Conservation (phyloP, 2,888 invertebrate genomes). For the Timema podura region DNA sequence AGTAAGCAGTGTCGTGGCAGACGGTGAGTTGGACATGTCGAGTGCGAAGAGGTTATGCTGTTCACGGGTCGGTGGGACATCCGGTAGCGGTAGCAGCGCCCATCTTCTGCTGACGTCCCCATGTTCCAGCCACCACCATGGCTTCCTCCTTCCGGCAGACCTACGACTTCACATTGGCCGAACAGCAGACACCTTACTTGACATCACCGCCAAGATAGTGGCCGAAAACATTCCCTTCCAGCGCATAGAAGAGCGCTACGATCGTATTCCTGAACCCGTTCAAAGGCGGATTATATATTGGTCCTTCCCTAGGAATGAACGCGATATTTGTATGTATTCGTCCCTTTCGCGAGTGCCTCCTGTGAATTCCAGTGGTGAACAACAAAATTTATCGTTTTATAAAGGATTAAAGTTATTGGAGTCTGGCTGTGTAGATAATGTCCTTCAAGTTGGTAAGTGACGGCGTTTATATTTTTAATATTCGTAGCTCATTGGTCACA, state of each 20-base stretch:
- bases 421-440: constrained; percentile 76
- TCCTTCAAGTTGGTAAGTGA: constrained; percentile 83
- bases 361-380: constrained; percentile 55
- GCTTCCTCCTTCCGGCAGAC: neutral
- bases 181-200: constrained; percentile 67
- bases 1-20: constrained; percentile 41
- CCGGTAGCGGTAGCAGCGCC: constrained; percentile 34
- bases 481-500: too few species aligned
- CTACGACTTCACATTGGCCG: constrained; percentile 19
- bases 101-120: constrained; percentile 11
- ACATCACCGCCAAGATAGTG: constrained; percentile 78
- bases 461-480: too few species aligned
- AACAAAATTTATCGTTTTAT: constrained; percentile 78
- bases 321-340: constrained; percentile 87
- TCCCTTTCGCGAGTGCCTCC: constrained; percentile 60
- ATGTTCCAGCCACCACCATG: constrained; percentile 17
- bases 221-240: constrained; percentile 83
- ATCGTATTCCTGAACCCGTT: constrained; percentile 84
- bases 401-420: constrained; percentile 81
- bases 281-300: constrained; percentile 83
- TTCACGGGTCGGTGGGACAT: constrained; percentile 45
- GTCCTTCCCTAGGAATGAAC: constrained; percentile 83
- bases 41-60: constrained; percentile 49
- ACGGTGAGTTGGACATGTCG: constrained; percentile 34
- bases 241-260: constrained; percentile 79